Evolutionary conservation across 2,797 vertebrate species (phyloP).

Genomic region (Selene dorsalis): DNA sequence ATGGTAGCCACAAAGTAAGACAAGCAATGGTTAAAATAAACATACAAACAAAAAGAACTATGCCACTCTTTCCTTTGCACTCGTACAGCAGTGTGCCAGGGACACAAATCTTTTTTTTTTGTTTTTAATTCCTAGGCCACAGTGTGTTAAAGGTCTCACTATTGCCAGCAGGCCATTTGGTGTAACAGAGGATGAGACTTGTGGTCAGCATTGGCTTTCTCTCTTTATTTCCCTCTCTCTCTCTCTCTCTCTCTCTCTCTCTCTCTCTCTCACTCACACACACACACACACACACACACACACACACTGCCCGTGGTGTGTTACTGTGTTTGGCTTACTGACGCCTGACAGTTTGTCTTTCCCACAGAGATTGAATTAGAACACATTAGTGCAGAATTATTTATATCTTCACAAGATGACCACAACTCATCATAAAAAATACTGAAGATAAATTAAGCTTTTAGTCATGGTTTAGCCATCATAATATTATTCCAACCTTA

Average conservation of each 20-base stretch:
- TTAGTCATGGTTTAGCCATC: slow-evolving; percentile 57
- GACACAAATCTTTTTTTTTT: slow-evolving; percentile 50
- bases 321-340: slow-evolving; percentile 55
- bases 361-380: slow-evolving; percentile 74
- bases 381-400: slow-evolving; percentile 70
- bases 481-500: slow-evolving; percentile 36
- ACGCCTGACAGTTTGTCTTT: slow-evolving; percentile 67
- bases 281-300: slow-evolving; percentile 14
- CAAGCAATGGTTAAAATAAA: slow-evolving; percentile 22
- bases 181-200: slow-evolving; percentile 48
- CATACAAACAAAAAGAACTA: neutral
- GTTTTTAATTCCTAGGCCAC: slow-evolving; percentile 47
- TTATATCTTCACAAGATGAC: slow-evolving; percentile 62
- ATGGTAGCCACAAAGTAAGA: neutral
- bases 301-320: slow-evolving; percentile 30
- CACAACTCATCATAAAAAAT: slow-evolving; percentile 38
- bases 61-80: neutral
- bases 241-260: too few relatives aligned
- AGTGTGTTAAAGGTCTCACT: slow-evolving; percentile 48
- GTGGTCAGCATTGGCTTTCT: slow-evolving; percentile 11
- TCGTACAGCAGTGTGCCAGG: slow-evolving; percentile 30
- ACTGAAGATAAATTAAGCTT: slow-evolving; percentile 55
- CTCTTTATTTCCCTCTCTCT: too few relatives aligned
- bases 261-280: too few relatives aligned
- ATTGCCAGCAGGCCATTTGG: slow-evolving; percentile 63